Evolutionary conservation across 2,888 invertebrate species (phyloP), one percentile per base, ranked within the genome.

Genomic region (Ferrisia virgata): DNA sequence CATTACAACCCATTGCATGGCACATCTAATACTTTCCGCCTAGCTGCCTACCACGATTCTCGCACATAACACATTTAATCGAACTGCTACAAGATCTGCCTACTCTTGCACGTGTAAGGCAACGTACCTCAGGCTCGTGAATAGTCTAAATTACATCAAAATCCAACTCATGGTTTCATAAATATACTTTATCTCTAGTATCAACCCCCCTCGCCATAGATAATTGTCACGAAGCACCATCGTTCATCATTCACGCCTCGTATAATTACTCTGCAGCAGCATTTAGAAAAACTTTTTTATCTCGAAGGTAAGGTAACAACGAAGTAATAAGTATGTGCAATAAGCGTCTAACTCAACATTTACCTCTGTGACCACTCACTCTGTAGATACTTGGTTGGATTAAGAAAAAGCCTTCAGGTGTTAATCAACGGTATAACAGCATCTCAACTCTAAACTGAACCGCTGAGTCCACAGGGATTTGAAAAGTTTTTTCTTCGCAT

Each of bases 401-500:
- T 18, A n/a, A 13, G 40, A 79, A 79, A 58, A 79, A 79, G 47
- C 33, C 80, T 80, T 15, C 25, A 80, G 80, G 80, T 80, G 47
- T 53, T 80, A 80, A 80, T 80, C 80, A 80, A 53, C 80, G 31
- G 13, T 33, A 53, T 33, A 33, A 22, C 80, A n/a, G n/a, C n/a
- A n/a, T n/a, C n/a, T n/a, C n/a, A n/a, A n/a, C n/a, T n/a, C n/a
- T n/a, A n/a, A n/a, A 53, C 40, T n/a, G 43, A 80, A 80, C 15
- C n/a, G n/a, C n/a, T n/a, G n/a, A n/a, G 31, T 80, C 80, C n/a
- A 28, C 15, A 1, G 80, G 80, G 80, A 80, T 80, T 80, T 28
- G 64, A 31, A 80, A 80, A 80, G 80, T 80, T 80, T 43, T 79
- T 79, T 79, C 79, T 39, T 28, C 43, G 5, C 28, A 28, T 79